Evolutionary conservation across 2,888 invertebrate genomes (phyloP).

Genomic region (Metopia argyrocephala): DNA sequence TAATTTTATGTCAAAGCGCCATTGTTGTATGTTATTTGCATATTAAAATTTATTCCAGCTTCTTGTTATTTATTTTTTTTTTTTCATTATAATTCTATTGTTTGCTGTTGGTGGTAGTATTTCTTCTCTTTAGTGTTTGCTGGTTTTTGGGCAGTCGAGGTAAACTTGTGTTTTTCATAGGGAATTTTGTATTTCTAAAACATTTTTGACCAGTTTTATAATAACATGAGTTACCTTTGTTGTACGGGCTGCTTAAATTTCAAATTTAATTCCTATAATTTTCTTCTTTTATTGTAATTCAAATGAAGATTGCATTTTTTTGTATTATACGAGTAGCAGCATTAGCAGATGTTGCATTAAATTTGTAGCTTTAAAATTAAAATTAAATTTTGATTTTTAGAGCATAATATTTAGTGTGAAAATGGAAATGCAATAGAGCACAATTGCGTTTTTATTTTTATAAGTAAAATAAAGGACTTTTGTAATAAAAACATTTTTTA

Average conservation of each 20-base stretch:
- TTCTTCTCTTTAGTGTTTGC: constrained; percentile 1
- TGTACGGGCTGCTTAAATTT: background rate
- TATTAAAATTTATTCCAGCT: constrained; percentile 61
- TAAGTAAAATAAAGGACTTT: too few species aligned
- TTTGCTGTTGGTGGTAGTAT: background rate
- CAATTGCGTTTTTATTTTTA: too few species aligned
- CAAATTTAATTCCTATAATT: background rate
- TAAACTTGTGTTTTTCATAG: constrained; percentile 1
- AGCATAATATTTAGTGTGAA: too few species aligned
- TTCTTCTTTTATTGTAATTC: constrained; percentile 35
- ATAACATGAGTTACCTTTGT: constrained; percentile 25
- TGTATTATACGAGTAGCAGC: background rate
- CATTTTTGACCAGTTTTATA: constrained; percentile 40
- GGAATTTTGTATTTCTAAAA: constrained; percentile 24
- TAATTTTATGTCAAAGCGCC: constrained; percentile 56
- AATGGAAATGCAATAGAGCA: too few species aligned
- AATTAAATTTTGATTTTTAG: constrained; percentile 49
- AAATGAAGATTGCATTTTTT: constrained; percentile 44
- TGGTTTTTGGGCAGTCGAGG: constrained; percentile 18
- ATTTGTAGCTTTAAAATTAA: constrained; percentile 36
- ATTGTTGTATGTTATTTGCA: constrained; percentile 63
- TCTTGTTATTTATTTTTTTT: constrained; percentile 18
- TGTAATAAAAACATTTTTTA: too few species aligned
- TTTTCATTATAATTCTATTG: background rate
- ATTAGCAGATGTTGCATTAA: constrained; percentile 54